Conservation (phyloP, 2,797 vertebrate genomes). For the Onychomys torridus region DNA sequence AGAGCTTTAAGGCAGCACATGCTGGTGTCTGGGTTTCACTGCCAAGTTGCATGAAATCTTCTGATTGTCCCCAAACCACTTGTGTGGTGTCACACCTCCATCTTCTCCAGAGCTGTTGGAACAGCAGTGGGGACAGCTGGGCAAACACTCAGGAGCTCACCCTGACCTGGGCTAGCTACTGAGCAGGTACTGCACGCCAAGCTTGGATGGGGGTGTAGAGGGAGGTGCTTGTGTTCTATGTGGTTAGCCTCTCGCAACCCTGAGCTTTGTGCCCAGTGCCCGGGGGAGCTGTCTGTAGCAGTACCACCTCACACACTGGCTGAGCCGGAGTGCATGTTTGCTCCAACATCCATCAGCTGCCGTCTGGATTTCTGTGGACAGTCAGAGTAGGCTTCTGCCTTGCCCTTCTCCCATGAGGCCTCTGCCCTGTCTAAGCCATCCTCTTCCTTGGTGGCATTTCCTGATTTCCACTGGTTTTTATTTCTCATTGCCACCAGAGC, state of each 20-base stretch:
- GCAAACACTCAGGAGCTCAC: not conserved
- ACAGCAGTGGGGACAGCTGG: not conserved
- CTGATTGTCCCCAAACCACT: not conserved
- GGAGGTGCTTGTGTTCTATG: rapidly evolving
- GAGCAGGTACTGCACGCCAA: too few species aligned
- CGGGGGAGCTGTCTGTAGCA: too few species aligned
- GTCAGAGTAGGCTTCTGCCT: rapidly evolving
- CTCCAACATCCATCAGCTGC: not conserved
- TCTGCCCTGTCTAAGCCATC: rapidly evolving
- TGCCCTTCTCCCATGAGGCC: not conserved
- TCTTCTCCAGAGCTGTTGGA: not conserved
- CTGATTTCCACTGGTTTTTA: not conserved
- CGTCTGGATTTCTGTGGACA: not conserved
- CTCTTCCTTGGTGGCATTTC: not conserved
- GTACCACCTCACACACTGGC: not conserved
- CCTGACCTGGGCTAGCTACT: not conserved
- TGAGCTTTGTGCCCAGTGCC: not conserved
- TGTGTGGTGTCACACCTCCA: not conserved
- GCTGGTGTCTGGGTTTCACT: not conserved
- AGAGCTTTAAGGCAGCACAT: too few species aligned
- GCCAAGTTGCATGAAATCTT: too few species aligned
- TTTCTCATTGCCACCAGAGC: not conserved
- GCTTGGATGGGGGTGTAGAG: not conserved
- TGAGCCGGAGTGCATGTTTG: too few species aligned
- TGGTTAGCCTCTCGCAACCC: not conserved